Percentiles rank a stretch among this genome's conserved stretches.
These are phyloP conservation scores for Coecobrya sp. DNA, from an alignment of 2,888 invertebrate species.

Conservation along the genomic window DNA sequence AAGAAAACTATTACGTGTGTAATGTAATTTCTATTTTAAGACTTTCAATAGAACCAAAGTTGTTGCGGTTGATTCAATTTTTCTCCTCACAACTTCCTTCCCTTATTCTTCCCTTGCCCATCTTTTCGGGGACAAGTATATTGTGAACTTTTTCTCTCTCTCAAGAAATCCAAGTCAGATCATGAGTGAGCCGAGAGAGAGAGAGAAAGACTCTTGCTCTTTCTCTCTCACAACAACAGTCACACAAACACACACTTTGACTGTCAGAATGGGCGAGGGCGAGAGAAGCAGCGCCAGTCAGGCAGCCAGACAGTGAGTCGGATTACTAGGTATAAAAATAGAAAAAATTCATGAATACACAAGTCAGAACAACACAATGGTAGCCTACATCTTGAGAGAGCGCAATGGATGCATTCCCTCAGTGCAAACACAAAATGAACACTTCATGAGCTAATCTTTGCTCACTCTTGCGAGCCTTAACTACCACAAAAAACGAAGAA, in stretches of 20 bases:
- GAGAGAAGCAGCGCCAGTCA: background rate
- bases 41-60: conserved; percentile 65
- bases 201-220: background rate
- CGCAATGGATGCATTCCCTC: background rate
- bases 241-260: background rate
- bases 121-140: conserved; percentile 16
- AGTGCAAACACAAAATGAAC: conserved; percentile 62
- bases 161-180: conserved; percentile 32
- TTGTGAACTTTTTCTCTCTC: conserved; percentile 60
- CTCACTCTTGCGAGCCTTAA: conserved; percentile 23
- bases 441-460: conserved; percentile 73
- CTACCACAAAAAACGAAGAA: background rate
- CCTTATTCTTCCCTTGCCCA: background rate
- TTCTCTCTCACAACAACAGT: background rate
- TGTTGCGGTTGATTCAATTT: conserved; percentile 72
- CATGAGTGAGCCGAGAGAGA: background rate
- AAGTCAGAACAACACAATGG: conserved; percentile 44
- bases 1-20: conserved; percentile 60
- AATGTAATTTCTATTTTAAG: conserved; percentile 69
- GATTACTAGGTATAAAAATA: conserved; percentile 59
- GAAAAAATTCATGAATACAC: conserved; percentile 50
- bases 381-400: background rate
- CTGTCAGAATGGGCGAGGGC: background rate
- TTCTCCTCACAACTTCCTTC: conserved; percentile 46
- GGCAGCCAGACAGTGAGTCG: conserved; percentile 28